phyloP scores from a whole-genome alignment of 2,113 vertebrate species.

The Vulpes vulpes region DNA sequence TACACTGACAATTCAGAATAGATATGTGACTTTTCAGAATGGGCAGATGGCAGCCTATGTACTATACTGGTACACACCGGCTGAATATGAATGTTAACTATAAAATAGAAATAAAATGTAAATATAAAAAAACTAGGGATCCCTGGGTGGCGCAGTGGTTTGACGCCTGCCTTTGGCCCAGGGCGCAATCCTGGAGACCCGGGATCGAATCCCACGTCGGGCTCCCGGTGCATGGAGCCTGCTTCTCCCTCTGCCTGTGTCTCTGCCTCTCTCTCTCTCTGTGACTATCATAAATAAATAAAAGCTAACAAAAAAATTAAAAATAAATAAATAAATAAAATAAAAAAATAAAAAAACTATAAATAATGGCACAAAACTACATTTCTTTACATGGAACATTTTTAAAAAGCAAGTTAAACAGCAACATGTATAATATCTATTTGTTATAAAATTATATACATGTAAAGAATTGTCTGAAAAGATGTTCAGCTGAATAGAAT shows the following conservation, averaged over 20 bases:
- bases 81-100: background rate
- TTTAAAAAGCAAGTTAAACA: background rate
- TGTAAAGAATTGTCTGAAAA: conserved; percentile 2
- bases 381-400: background rate
- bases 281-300: no score
- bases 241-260: no score
- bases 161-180: no score
- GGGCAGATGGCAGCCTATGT: background rate
- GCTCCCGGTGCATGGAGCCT: no score
- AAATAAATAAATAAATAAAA: no score
- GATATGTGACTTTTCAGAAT: background rate
- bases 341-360: no score
- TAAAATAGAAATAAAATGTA: background rate
- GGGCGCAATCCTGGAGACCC: no score
- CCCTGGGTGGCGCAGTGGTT: no score
- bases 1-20: conserved; percentile 7
- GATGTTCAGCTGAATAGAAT: background rate
- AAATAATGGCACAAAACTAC: background rate
- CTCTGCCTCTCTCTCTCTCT: no score
- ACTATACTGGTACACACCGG: background rate
- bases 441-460: background rate
- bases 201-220: no score
- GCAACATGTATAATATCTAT: background rate
- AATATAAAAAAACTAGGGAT: no score
- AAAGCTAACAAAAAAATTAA: no score